These are phyloP conservation scores for Leiothrix lutea DNA, from an alignment of 2,113 vertebrate species.

Conservation along the genomic window DNA sequence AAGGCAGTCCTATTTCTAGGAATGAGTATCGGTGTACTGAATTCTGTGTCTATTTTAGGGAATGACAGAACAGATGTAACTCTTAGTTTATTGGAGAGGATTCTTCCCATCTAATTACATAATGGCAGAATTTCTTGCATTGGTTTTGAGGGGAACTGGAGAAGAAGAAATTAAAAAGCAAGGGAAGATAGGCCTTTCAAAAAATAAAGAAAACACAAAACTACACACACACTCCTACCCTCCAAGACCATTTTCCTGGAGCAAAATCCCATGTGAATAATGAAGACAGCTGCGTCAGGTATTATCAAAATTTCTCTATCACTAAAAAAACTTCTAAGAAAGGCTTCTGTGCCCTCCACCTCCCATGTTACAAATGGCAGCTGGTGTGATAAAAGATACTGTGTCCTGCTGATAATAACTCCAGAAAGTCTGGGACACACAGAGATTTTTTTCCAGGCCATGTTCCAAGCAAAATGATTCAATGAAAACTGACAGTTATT, in stretches of 20 bases:
- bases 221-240: no score
- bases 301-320: background rate
- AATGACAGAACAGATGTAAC: background rate
- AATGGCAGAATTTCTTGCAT: background rate
- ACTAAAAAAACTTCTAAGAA: background rate
- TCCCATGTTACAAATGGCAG: background rate
- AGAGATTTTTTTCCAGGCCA: background rate
- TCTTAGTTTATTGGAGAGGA: background rate
- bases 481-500: background rate
- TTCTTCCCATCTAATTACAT: background rate
- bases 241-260: background rate
- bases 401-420: background rate
- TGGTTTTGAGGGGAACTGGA: background rate
- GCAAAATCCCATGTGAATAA: background rate
- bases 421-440: background rate
- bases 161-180: background rate
- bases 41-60: background rate
- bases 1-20: conserved; percentile 5
- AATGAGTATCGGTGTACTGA: background rate
- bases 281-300: background rate
- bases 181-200: background rate
- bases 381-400: background rate
- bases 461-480: background rate
- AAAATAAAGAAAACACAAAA: background rate
- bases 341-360: background rate